Base-by-base conservation (phyloP, 2,797 vertebrate species). In the Zalophus californianus region DNA sequence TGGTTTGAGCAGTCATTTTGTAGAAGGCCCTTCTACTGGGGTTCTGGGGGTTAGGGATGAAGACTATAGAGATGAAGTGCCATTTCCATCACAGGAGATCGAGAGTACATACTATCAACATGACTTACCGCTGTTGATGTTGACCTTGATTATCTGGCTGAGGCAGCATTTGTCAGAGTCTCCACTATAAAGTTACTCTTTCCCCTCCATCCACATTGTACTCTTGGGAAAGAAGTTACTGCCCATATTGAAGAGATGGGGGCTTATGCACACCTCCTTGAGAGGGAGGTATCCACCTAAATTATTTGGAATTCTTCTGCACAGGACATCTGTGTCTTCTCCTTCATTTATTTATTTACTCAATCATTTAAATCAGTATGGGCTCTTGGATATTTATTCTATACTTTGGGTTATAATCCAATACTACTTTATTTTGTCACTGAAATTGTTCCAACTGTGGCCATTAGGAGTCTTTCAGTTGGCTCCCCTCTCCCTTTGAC, bases 101-200 rank as follows among this genome's bases (percentile, higher is more conserved):
- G 41, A 35, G 44, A n/a, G 35, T 5, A 10, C 23, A 6, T 15
- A 3, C 35, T 21, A 16, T 16, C 50, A 25, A 32, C 0, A 0
- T 18, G 54, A 29, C 62, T 83, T 41, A 4, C 2, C 38, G 18
- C 23, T 52, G 11, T 35, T 6, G 48, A n/a, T 32, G 4, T 25
- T 68, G 82, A 56, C 75, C 41, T 85, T 87, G 54, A 23, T 48
- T 27, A 15, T 8, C 52, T 35, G 48, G 44, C 70, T 93, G 62
- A 62, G 41, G 70, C 1, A 27, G 9, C 1, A 4, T 70, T 25
- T 52, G 23, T 41, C 83, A 58, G 44, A 10, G 44, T 64, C 79
- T 58, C 78, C 13, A 32, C 14, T 48, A 12, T 35, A 25, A 86
- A 78, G 27, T 11, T 48, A 11, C 23, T 85, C 48, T 50, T 38